Conservation (phyloP, 2,888 invertebrate genomes). For the Pollenia amentaria region DNA sequence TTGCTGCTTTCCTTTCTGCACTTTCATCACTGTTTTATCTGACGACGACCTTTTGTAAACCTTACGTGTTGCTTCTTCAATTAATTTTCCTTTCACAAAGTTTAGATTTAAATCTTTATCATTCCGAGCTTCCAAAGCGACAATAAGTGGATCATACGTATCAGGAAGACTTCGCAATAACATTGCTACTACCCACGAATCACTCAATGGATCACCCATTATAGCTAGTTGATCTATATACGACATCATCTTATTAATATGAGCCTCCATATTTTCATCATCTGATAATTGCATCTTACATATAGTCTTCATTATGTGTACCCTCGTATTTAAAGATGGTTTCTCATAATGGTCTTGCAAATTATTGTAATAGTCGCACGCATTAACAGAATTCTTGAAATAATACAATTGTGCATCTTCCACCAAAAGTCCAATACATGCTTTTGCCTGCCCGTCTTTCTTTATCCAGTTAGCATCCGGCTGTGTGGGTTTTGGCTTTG, state of each 20-base stretch:
- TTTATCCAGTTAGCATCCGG: conserved; percentile 29
- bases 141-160: conserved; percentile 35
- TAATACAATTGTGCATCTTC: too few relatives aligned
- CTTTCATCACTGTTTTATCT: conserved; percentile 40
- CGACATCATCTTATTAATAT: background rate
- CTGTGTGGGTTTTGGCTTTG: conserved; percentile 15
- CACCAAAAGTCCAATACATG: too few relatives aligned
- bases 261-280: too few relatives aligned
- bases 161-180: conserved; percentile 34
- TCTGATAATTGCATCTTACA: too few relatives aligned
- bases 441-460: conserved; percentile 8
- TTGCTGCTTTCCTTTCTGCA: background rate
- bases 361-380: too few relatives aligned
- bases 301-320: too few relatives aligned
- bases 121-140: conserved; percentile 27
- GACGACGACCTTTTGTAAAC: conserved; percentile 3
- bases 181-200: conserved; percentile 44
- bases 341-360: too few relatives aligned
- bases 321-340: too few relatives aligned
- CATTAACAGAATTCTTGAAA: too few relatives aligned
- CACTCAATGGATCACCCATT: conserved; percentile 46
- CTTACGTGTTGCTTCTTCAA: conserved; percentile 35
- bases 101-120: conserved; percentile 3
- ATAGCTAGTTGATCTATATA: conserved; percentile 23
- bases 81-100: conserved; percentile 29